Evolutionary conservation across 1,140 invertebrate genomes (phyloP), one percentile per base, ranked within the genome.

Genomic region (Macrocentrus cingulum): DNA sequence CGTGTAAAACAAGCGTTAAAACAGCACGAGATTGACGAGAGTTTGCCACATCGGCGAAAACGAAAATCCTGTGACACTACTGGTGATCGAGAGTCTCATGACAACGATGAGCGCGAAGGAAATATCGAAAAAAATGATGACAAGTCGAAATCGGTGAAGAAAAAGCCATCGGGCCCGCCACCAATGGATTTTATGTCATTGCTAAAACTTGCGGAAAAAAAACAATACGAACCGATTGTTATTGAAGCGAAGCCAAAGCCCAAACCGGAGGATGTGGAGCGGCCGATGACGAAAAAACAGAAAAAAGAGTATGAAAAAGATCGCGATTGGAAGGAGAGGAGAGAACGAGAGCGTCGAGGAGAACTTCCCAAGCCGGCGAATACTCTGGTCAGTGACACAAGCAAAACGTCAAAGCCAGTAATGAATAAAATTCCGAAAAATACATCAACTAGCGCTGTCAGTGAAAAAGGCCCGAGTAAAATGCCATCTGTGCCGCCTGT

Each of bases 211-310:
- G 92, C 91, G 5, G 88, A 90, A 62, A 84, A 91, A 69, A 94
- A 94, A 70, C 90, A 92, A 63, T 82, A 85, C 72, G 89, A 92
- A 73, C 90, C 91, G 0, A 76, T 92, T 25, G 70, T 85, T 9
- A 69, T 83, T 29, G 84, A 87, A 66, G 80, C 83, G 41, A 85
- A 87, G 61, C 68, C 76, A 56, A 86, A 85, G 70, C 70, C 74
- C 16, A 74, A 69, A 60, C 69, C 75, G 46, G 82, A 85, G 41
- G 88, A 89, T 59, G 75, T 83, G 0, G 88, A 89, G 63, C 79
- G 88, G 46, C 73, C 85, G 5, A 87, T 93, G 81, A 94, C 92
- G 0, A 89, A 91, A 58, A 90, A 87, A 63, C 90, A 94, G 66
- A 90, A 85, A 64, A 81, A 82, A 39, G 89, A 92, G 69, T 84